phyloP scores from a whole-genome alignment of 64 coral and sea anemone species.

The Montipora sp. region DNA sequence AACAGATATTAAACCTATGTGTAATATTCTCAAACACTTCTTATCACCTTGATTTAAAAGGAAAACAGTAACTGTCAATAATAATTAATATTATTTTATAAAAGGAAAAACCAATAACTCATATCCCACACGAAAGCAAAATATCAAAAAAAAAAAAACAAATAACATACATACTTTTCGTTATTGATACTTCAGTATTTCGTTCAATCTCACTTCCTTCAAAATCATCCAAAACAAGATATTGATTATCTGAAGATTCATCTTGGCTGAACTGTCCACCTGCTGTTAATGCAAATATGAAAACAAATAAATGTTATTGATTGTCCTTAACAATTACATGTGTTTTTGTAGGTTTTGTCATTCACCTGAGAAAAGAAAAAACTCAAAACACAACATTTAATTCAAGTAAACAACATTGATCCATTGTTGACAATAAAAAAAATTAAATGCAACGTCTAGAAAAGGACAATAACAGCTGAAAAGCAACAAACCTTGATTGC shows the following conservation, averaged over 20 bases:
- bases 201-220: constrained; percentile 1
- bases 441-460: not conserved
- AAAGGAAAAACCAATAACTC: not conserved
- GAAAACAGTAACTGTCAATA: no score
- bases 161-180: constrained; percentile 25
- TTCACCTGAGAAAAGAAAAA: not conserved
- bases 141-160: not conserved
- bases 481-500: constrained; percentile 8
- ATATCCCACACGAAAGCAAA: not conserved
- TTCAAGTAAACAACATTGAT: not conserved
- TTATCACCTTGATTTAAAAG: no score
- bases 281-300: not conserved
- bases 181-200: not conserved
- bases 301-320: not conserved
- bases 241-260: constrained; percentile 24
- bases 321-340: not conserved
- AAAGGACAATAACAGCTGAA: not conserved
- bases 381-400: not conserved
- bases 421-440: not conserved
- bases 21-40: no score
- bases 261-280: constrained; percentile 1
- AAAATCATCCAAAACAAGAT: constrained; percentile 36
- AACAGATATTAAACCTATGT: not conserved
- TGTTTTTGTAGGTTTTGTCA: not conserved
- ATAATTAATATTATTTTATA: no score